Evolutionary conservation across 2,888 invertebrate genomes (phyloP), one percentile per base, ranked within the genome.

Genomic region (Epicampocera succincta): DNA sequence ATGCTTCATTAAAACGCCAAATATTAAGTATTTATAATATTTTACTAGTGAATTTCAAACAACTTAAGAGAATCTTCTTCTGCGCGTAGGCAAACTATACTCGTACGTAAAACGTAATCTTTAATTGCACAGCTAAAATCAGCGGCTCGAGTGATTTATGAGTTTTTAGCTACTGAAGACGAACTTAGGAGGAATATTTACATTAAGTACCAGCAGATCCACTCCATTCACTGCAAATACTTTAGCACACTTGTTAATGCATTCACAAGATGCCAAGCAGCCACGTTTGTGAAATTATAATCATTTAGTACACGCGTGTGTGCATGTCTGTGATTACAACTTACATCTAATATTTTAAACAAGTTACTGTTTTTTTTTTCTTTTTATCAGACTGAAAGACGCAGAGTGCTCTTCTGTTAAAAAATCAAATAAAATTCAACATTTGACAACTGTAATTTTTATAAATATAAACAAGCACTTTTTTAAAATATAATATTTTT

Each of bases 121-220:
- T 68, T 68, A 81, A 76, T 76, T 81, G 76, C 73, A 56, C 76
- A 69, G 56, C 25, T 11, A 38, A 81, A 68, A 66, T 80, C 61
- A 76, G 48, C 77, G 50, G 25, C 42, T 63, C 21, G 40, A 63
- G 12, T 73, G 81, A 81, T 81, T 81, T 81, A 81, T 77, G 56
- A 40, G 17, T 44, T 44, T 72, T 58, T 15, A 58, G 81, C 81
- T 81, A 81, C 81, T 63, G 81, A 52, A 38, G 50, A 50, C 63
- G 56, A 68, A 42, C 71, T 71, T 29, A 29, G 56, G 38, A 69
- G 61, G 54, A 61, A 69, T 61, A 68, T 76, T 54, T 76, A 33
- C 8, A 8, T 33, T 33, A 33, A 33, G 33, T 33, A 33, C 33
- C 1, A 9, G 6, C 21, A 42, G 38, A 65, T 56, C 38, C 54